A percentile compares a stretch with the other conserved stretches of the same genome.
phyloP scores from a whole-genome alignment of 2,888 invertebrate genomes.

The Timema cristinae region DNA sequence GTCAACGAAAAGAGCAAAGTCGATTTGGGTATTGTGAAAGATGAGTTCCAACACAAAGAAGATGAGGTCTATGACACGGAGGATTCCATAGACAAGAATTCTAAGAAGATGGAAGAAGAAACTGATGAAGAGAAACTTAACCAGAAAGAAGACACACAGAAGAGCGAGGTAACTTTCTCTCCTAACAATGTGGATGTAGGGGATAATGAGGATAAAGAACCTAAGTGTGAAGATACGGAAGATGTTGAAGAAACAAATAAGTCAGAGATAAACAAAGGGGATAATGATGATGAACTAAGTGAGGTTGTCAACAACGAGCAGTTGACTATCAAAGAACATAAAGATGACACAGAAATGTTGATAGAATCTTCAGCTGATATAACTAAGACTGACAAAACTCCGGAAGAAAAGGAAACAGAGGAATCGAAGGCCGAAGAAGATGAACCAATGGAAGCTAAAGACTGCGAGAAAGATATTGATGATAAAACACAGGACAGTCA shows the following conservation, averaged over 20 bases:
- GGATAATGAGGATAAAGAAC: conserved; percentile 32
- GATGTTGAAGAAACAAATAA: conserved; percentile 27
- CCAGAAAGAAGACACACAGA: conserved; percentile 26
- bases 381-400: conserved; percentile 30
- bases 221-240: conserved; percentile 32
- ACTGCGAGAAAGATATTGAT: conserved; percentile 32
- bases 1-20: neutral
- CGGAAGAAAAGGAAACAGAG: conserved; percentile 33
- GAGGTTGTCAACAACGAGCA: neutral
- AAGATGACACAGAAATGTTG: conserved; percentile 23
- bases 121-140: conserved; percentile 29
- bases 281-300: neutral
- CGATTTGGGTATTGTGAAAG: conserved; percentile 17
- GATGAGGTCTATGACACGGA: neutral
- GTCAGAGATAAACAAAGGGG: conserved; percentile 21
- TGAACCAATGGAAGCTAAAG: conserved; percentile 33
- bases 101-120: conserved; percentile 32
- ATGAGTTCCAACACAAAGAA: conserved; percentile 3
- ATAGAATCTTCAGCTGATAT: conserved; percentile 30
- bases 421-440: conserved; percentile 26
- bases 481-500: neutral
- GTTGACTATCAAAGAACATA: neutral
- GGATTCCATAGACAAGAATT: conserved; percentile 26
- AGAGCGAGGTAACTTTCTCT: conserved; percentile 33
- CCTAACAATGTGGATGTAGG: conserved; percentile 29